These are phyloP conservation scores for Seira sanloemensis DNA, from an alignment of 2,888 invertebrate genomes.

Conservation along the genomic window DNA sequence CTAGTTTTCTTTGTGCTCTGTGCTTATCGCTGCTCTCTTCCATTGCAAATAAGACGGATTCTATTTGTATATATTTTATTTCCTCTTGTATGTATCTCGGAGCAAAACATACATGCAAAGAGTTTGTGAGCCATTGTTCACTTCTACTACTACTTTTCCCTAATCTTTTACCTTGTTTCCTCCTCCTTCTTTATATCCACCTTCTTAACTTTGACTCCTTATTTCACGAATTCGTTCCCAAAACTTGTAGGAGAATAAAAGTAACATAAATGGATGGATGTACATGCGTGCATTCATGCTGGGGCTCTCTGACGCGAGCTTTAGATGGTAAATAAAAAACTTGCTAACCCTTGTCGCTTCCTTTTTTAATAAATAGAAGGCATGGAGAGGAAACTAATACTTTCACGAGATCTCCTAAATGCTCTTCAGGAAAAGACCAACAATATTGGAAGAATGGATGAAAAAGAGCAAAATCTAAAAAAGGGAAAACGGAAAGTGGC, in stretches of 20 bases:
- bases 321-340: background rate
- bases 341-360: no score
- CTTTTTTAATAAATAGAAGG: background rate
- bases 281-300: background rate
- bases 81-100: background rate
- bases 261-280: background rate
- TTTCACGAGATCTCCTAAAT: background rate
- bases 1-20: constrained; percentile 14
- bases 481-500: background rate
- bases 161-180: background rate
- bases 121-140: background rate
- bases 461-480: no score
- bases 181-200: background rate
- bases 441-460: background rate
- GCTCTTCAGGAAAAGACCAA: background rate
- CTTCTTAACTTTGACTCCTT: background rate
- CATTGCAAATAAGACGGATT: background rate
- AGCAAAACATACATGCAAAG: background rate
- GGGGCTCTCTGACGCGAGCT: background rate
- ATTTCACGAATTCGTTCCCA: background rate
- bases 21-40: constrained; percentile 9
- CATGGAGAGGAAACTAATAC: background rate
- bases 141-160: background rate
- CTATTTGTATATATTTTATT: background rate
- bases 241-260: background rate